Evolutionary conservation across 1,140 invertebrate genomes (phyloP).

Genomic region (Orchestia grillus): DNA sequence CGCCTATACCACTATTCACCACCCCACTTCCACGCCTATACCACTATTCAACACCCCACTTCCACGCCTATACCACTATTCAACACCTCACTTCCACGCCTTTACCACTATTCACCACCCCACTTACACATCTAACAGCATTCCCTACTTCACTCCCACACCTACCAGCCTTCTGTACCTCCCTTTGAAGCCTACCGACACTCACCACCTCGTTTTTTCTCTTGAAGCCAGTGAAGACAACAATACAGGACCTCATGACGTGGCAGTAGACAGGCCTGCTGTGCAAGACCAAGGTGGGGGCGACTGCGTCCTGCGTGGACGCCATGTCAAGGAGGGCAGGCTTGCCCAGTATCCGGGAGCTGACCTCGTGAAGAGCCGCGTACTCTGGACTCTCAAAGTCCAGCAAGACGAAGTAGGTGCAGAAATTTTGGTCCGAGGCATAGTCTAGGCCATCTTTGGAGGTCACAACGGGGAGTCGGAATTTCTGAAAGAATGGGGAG

Average conservation of each 20-base stretch:
- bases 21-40: neutral
- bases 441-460: conserved; percentile 77
- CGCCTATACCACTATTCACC: neutral
- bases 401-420: conserved; percentile 80
- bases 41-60: neutral
- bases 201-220: conserved; percentile 86
- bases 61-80: neutral
- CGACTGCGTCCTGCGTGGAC: conserved; percentile 75
- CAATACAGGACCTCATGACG: conserved; percentile 85
- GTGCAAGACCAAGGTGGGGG: conserved; percentile 73
- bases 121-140: too few relatives aligned
- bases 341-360: conserved; percentile 80
- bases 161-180: neutral
- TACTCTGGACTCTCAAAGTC: conserved; percentile 80
- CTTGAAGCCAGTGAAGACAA: conserved; percentile 91
- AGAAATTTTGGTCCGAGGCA: conserved; percentile 70
- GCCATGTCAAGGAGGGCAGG: conserved; percentile 83
- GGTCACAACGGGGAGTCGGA: conserved; percentile 77
- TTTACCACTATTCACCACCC: neutral
- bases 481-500: conserved; percentile 72
- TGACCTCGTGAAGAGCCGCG: conserved; percentile 76
- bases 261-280: conserved; percentile 86
- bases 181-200: neutral
- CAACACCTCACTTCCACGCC: neutral
- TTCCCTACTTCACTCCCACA: neutral